A percentile compares a stretch with the other conserved stretches of the same genome.
Evolutionary conservation across 1,140 invertebrate species (phyloP).

Genomic region (Meloidogyne exigua): DNA sequence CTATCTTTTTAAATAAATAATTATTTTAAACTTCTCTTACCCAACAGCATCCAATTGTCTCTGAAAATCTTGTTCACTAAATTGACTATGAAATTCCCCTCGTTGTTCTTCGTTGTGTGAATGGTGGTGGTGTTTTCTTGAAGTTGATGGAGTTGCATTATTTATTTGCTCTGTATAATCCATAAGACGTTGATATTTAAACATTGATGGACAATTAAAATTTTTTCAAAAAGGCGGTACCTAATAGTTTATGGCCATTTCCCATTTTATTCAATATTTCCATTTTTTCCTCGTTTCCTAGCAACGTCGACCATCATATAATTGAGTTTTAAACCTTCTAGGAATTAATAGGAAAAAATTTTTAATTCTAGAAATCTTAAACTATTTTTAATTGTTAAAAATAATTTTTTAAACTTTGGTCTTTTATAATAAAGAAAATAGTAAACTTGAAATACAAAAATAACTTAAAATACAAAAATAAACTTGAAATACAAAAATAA

Average conservation of each 20-base stretch:
- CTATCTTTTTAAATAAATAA: too few species aligned
- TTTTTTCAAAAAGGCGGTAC: not conserved
- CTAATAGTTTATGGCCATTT: not conserved
- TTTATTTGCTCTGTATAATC: not conserved
- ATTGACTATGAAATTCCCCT: slow-evolving; percentile 46
- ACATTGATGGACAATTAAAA: not conserved
- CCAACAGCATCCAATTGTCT: slow-evolving; percentile 31
- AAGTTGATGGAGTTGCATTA: not conserved
- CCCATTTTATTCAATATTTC: not conserved
- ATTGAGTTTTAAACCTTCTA: not conserved
- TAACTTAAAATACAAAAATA: too few species aligned
- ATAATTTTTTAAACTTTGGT: too few species aligned
- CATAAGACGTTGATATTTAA: slow-evolving; percentile 5
- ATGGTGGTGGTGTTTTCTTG: not conserved
- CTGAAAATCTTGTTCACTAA: slow-evolving; percentile 46
- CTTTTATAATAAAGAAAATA: too few species aligned
- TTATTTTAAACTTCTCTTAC: too few species aligned
- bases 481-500: too few species aligned
- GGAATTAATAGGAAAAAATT: not conserved
- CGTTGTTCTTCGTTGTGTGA: not conserved
- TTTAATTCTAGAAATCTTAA: not conserved
- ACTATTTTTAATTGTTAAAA: too few species aligned
- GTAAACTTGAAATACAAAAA: too few species aligned
- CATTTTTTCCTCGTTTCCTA: not conserved
- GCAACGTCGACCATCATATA: not conserved